Conservation (phyloP, 2,888 invertebrate species). For the Diabrotica balteata region DNA sequence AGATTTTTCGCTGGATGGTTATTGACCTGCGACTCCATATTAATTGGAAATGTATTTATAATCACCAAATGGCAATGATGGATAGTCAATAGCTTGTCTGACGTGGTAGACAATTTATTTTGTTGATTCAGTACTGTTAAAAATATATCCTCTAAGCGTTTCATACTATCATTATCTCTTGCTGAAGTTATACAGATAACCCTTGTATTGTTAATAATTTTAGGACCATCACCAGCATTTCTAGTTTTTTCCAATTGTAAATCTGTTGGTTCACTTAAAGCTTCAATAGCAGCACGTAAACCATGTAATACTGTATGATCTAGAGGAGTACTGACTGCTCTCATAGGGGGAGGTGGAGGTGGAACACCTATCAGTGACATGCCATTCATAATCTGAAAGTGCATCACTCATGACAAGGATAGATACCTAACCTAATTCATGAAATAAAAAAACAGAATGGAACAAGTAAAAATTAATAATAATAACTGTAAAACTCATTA, state of each 20-base stretch:
- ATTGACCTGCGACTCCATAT: slow-evolving; percentile 78
- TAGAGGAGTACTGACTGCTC: slow-evolving; percentile 65
- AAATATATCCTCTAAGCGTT: slow-evolving; percentile 86
- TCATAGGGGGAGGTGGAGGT: slow-evolving; percentile 60
- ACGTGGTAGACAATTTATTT: slow-evolving; percentile 72
- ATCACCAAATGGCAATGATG: slow-evolving; percentile 90
- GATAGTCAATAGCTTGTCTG: slow-evolving; percentile 75
- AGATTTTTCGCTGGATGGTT: slow-evolving; percentile 76
- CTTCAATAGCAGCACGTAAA: slow-evolving; percentile 84
- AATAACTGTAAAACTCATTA: no score
- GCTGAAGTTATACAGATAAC: slow-evolving; percentile 92
- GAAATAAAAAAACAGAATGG: no score
- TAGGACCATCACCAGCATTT: slow-evolving; percentile 53
- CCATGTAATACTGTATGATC: slow-evolving; percentile 82
- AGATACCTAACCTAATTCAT: no score
- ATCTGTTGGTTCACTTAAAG: slow-evolving; percentile 82
- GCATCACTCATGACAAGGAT: no score
- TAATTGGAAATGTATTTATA: slow-evolving; percentile 86
- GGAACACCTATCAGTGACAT: slow-evolving; percentile 84
- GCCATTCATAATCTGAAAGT: slow-evolving; percentile 75
- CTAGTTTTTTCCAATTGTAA: slow-evolving; percentile 69
- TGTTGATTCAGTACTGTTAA: slow-evolving; percentile 81
- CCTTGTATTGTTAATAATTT: slow-evolving; percentile 70
- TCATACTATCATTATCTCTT: slow-evolving; percentile 85
- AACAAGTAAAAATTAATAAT: no score